Evolutionary conservation across 2,113 vertebrate species (phyloP), one percentile per base, ranked within the genome.

Genomic region (Probosciger aterrimus): DNA sequence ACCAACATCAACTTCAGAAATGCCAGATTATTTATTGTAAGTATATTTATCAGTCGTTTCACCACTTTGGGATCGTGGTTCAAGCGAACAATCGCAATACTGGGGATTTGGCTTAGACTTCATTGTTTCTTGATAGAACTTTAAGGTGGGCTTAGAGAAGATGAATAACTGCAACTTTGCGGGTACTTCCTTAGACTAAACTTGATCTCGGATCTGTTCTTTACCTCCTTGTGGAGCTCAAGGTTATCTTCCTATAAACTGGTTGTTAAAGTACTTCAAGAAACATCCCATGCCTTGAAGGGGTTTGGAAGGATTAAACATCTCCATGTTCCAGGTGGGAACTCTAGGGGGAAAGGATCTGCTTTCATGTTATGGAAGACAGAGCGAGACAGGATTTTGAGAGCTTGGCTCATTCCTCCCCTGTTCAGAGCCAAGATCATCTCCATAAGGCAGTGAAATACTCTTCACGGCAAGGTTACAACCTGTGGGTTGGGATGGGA

Each of bases 21-120:
- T 97, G 57, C 98, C 99, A 20, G 99, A 99, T 97, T 99, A 99
- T 98, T 98, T 99, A 98, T 97, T 98, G 99, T 99, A 97, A 99
- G 99, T 98, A 75, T 73, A 6, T 90, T 92, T 71, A 73, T 92
- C n/a, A 1, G 27, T 59, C 50, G 17, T 57, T 83, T 44, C 70
- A 62, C 69, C 52, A 17, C 62, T 86, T 57, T 71, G 86, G 62
- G 77, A 4, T 89, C 11, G 0, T 12, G 18, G 78, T 89, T 46
- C 52, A 73, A 28, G 74, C 77, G 82, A 18, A 68, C 71, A 69
- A 17, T n/a, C 79, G 33, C 62, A 50, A 1, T 2, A 7, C 22
- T 41, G 75, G 64, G 71, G 47, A 22, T 49, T 84, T 59, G 31
- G 78, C 46, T 18, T 70, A 50, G 63, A 16, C 28, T 82, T 88